These are phyloP conservation scores for Ditula angustiorana DNA, from an alignment of 2,888 invertebrate genomes.

Conservation along the genomic window DNA sequence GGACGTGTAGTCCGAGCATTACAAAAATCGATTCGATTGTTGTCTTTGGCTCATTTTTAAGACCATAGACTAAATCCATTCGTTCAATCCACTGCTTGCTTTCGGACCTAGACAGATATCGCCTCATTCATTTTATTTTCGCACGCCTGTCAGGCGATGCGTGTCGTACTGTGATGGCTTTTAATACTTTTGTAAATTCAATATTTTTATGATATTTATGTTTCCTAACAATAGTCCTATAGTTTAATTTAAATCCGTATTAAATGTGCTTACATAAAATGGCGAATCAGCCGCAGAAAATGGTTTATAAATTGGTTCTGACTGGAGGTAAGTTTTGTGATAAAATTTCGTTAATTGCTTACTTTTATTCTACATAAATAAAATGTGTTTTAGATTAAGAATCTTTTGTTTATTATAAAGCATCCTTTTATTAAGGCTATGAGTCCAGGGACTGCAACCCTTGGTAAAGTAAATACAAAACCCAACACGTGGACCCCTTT, in stretches of 20 bases:
- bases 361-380: conserved; percentile 35
- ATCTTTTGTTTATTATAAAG: neutral
- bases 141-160: conserved; percentile 83
- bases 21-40: conserved; percentile 14
- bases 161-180: conserved; percentile 78
- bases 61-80: conserved; percentile 27
- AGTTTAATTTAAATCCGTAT: conserved; percentile 74
- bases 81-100: conserved; percentile 9
- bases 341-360: conserved; percentile 41
- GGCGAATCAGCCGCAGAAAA: conserved; percentile 86
- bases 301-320: conserved; percentile 93
- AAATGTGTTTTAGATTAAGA: neutral
- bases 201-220: conserved; percentile 83
- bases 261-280: conserved; percentile 69
- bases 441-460: conserved; percentile 2
- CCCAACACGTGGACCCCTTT: conserved; percentile 65
- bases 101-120: neutral
- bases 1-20: neutral
- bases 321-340: conserved; percentile 91
- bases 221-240: conserved; percentile 72
- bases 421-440: conserved; percentile 1
- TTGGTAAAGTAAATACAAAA: conserved; percentile 34
- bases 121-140: conserved; percentile 65
- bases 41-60: conserved; percentile 15
- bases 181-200: conserved; percentile 77